Percentiles rank a stretch among this genome's conserved stretches.
Evolutionary conservation across 2,113 vertebrate genomes (phyloP).

Genomic region (Cyprinus carpio): DNA sequence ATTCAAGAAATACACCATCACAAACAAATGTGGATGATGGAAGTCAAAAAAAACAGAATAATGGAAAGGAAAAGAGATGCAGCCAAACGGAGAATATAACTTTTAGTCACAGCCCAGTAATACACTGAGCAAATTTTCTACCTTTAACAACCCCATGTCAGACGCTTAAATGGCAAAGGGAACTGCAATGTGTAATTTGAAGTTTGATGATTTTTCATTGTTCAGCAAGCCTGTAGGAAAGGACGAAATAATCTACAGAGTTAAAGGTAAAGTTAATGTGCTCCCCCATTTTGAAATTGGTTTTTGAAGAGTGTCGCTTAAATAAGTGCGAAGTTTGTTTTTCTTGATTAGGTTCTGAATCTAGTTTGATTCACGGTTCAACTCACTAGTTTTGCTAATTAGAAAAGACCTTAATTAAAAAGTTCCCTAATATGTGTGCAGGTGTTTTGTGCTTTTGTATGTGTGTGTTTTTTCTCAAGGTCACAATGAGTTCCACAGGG

Average conservation of each 20-base stretch:
- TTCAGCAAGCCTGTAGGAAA: constrained; percentile 3
- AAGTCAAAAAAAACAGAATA: background rate
- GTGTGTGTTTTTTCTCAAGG: background rate
- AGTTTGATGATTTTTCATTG: background rate
- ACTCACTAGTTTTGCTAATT: background rate
- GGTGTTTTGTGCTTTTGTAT: background rate
- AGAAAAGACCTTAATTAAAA: constrained; percentile 17
- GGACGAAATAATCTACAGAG: background rate
- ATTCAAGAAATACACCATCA: background rate
- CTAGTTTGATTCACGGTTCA: background rate
- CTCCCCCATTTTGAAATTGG: background rate
- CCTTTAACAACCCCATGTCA: constrained; percentile 1
- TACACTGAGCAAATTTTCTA: constrained; percentile 13
- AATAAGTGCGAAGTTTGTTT: background rate
- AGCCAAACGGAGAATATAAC: background rate
- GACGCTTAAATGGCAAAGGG: background rate
- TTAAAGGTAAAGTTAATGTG: constrained; percentile 3
- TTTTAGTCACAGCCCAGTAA: constrained; percentile 11
- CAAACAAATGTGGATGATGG: background rate
- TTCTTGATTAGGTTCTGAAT: constrained; percentile 16
- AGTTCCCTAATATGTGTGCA: background rate
- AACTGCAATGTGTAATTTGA: constrained; percentile 14
- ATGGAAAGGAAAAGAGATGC: background rate
- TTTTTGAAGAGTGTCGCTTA: background rate
- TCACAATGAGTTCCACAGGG: background rate